Percentiles rank a stretch among this genome's conserved stretches.
These are phyloP conservation scores for Lathamus discolor DNA, from an alignment of 2,113 vertebrate species.

Conservation along the genomic window DNA sequence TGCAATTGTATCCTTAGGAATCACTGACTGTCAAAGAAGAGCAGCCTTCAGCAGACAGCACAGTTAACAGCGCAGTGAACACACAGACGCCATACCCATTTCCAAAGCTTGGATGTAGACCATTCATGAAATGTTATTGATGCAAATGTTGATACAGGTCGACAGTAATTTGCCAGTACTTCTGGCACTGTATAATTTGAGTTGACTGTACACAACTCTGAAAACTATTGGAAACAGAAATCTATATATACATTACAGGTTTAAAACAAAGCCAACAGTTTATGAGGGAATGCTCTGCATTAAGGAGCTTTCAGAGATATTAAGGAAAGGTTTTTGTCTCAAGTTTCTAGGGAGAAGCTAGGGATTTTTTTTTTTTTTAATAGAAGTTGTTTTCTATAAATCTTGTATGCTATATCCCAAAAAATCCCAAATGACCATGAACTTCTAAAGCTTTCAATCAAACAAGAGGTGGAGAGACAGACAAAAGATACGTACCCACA, in stretches of 20 bases:
- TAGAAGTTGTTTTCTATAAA: neutral
- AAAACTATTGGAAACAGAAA: slow-evolving; percentile 28
- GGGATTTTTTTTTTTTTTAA: neutral
- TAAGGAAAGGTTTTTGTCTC: slow-evolving; percentile 4
- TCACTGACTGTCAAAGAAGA: neutral
- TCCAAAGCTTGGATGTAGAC: neutral
- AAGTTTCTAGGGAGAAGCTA: neutral
- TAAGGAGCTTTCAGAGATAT: neutral
- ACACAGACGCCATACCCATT: neutral
- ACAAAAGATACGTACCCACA: neutral
- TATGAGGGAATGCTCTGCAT: neutral
- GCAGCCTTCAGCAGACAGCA: neutral
- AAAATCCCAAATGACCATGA: neutral
- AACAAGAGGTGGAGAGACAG: neutral
- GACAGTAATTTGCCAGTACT: slow-evolving; percentile 13
- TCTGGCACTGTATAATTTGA: slow-evolving; percentile 8
- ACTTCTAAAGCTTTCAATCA: neutral
- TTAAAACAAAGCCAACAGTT: neutral
- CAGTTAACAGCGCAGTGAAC: neutral
- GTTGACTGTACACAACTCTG: neutral
- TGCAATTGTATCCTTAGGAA: neutral
- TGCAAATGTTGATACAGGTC: neutral
- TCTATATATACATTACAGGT: neutral
- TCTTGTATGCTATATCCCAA: neutral
- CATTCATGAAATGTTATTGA: neutral